phyloP scores from a whole-genome alignment of 2,797 vertebrate genomes.

The Gallinago nigripennis region DNA sequence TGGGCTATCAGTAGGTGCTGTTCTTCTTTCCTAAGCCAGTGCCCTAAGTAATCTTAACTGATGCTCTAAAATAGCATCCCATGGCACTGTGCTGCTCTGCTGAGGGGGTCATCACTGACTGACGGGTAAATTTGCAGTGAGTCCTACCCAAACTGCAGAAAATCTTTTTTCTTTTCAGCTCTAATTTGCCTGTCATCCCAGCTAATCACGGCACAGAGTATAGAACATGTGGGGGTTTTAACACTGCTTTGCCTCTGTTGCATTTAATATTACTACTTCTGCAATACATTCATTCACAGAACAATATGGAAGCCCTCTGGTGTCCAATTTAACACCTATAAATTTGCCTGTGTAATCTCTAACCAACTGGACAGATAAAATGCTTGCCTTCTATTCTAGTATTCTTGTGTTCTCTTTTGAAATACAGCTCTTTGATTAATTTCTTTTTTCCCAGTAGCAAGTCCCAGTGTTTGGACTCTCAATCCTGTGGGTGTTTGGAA shows the following conservation, averaged over 20 bases:
- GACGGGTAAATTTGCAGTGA: neutral
- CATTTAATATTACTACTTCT: neutral
- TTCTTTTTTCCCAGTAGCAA: neutral
- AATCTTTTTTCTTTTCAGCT: neutral
- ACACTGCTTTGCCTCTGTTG: neutral
- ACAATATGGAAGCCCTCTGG: slow-evolving; percentile 38
- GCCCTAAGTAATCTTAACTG: neutral
- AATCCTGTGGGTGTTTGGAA: neutral
- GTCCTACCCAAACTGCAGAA: neutral
- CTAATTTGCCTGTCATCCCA: neutral
- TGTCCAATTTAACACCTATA: slow-evolving; percentile 42
- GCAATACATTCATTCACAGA: neutral
- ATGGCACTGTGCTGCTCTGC: neutral
- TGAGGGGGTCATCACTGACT: neutral
- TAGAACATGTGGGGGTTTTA: neutral
- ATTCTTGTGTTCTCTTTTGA: neutral
- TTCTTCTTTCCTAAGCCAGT: neutral
- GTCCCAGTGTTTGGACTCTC: neutral
- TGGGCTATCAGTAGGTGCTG: neutral
- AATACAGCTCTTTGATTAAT: neutral
- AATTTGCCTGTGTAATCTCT: slow-evolving; percentile 34
- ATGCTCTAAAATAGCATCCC: neutral
- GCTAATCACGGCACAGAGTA: neutral
- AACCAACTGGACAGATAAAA: slow-evolving; percentile 30
- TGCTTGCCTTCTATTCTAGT: neutral